Base-by-base conservation (phyloP, 2,888 invertebrate genomes). In the Drosophila mercatorum region DNA sequence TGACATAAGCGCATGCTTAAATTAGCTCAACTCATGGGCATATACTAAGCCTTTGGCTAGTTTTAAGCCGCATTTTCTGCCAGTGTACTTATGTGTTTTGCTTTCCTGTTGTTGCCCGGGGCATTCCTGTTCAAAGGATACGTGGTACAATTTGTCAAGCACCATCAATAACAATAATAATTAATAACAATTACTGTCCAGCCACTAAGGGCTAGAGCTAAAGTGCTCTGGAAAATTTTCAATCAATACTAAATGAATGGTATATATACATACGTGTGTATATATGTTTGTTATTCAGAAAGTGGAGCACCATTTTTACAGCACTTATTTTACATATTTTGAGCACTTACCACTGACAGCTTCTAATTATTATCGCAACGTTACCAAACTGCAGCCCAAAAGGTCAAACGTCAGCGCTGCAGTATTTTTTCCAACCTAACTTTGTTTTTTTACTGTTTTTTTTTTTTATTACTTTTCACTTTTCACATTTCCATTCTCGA, bases 161-260 rank as follows among this genome's bases (percentile, higher is more conserved):
- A 63, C 83, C 90, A 89, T 84, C 90, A 86, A 90, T 90, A 83
- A 90, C 68, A 76, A 89, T 80, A 90, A 87, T 85, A 85, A 86
- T 89, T 89, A 86, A 86, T 87, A 89, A 89, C 86, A 89, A 90
- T 86, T 90, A 87, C 88, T 68, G 82, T 79, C 79, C 68, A 68
- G 12, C 10, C 46, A 34, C n/a, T 31, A 22, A 14, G 31, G 36
- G 53, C 53, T 40, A 41, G 44, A 26, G 53, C 53, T 53, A 49
- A 59, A 71, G 52, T 52, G 47, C 53, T 53, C 53, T 59, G 12
- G 12, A 28, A 11, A 69, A 67, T 55, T 40, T 60, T 65, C 70
- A 76, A 83, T 83, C 83, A 88, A 83, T 89, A 88, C 49, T 22
- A 43, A 55, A 47, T 46, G 26, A 46, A 46, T 46, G 22, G 12